Percentiles rank a stretch among this genome's conserved stretches.
phyloP scores from a whole-genome alignment of 2,797 vertebrate genomes.

The Syngnathus acus region DNA sequence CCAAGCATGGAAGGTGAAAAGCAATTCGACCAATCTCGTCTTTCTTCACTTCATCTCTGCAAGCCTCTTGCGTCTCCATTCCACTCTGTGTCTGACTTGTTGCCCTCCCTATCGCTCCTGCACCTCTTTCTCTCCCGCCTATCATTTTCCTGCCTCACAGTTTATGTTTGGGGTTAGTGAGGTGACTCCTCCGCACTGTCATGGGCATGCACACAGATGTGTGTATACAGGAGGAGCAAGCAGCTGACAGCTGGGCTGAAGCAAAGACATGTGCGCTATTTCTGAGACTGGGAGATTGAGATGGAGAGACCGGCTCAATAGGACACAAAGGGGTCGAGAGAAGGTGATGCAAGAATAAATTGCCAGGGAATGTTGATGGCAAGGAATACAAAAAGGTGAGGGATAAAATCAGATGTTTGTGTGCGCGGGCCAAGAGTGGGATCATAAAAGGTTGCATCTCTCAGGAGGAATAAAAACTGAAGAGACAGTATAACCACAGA shows the following conservation, averaged over 20 bases:
- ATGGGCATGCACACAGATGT: conserved; percentile 62
- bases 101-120: conserved; percentile 25
- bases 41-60: conserved; percentile 57
- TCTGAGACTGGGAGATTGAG: conserved; percentile 51
- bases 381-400: conserved; percentile 30
- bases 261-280: conserved; percentile 56
- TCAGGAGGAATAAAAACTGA: conserved; percentile 27
- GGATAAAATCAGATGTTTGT: conserved; percentile 35
- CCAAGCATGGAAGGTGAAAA: conserved; percentile 59
- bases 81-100: conserved; percentile 30
- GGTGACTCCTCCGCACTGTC: conserved; percentile 61
- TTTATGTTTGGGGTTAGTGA: conserved; percentile 61
- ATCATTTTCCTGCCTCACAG: conserved; percentile 49
- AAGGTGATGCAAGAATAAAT: conserved; percentile 44
- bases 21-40: conserved; percentile 53
- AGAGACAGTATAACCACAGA: conserved; percentile 40
- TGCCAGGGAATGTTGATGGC: conserved; percentile 31
- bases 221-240: conserved; percentile 60
- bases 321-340: conserved; percentile 37
- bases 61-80: conserved; percentile 20
- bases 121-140: conserved; percentile 44
- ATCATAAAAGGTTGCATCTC: conserved; percentile 29
- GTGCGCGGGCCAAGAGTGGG: conserved; percentile 23
- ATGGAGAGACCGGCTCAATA: conserved; percentile 34
- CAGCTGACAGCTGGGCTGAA: conserved; percentile 74